Conservation (phyloP, 2,888 invertebrate species). For the Drosophila pegasa region DNA sequence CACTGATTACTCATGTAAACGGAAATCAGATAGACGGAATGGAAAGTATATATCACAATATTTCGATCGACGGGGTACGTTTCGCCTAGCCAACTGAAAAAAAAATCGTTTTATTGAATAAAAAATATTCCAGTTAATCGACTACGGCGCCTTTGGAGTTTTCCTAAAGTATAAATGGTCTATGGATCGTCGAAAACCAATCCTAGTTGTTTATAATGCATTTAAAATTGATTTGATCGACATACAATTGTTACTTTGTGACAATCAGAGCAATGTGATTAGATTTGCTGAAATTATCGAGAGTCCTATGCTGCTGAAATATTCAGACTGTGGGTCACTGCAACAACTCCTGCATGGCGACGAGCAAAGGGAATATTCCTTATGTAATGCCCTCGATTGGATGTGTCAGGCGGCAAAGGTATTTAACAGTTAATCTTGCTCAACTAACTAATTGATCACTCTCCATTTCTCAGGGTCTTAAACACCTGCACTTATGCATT, state of each 20-base stretch:
- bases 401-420: background rate
- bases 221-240: background rate
- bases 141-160: background rate
- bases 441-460: background rate
- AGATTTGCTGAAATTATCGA: background rate
- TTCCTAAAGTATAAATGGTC: background rate
- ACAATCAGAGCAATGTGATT: background rate
- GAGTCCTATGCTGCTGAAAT: background rate
- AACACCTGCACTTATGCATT: background rate
- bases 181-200: too few relatives aligned
- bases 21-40: background rate
- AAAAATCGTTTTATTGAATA: background rate
- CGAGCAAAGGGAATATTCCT: background rate
- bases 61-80: background rate
- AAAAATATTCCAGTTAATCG: background rate
- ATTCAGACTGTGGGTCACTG: background rate
- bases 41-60: too few relatives aligned
- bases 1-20: too few relatives aligned
- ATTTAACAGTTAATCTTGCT: background rate
- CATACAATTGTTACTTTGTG: background rate
- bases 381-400: background rate
- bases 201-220: too few relatives aligned
- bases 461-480: background rate
- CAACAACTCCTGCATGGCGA: background rate
- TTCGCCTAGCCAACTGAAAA: background rate